phyloP scores from a whole-genome alignment of 2,888 invertebrate genomes.

The Pachycephus smyrnensis region DNA sequence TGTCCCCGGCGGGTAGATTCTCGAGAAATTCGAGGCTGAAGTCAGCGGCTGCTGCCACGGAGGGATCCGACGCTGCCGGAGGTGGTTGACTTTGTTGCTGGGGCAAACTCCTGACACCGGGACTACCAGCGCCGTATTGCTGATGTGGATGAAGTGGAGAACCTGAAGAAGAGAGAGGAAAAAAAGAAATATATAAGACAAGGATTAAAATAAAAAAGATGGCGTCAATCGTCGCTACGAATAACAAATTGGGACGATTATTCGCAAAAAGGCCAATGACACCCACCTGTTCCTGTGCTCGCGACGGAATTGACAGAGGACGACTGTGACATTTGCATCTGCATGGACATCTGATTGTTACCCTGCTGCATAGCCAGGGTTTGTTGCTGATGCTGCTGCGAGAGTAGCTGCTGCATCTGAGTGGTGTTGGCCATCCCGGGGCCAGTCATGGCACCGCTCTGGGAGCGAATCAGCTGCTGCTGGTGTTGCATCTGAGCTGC shows the following conservation, averaged over 20 bases:
- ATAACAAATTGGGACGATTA: not conserved
- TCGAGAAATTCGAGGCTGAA: slow-evolving; percentile 89
- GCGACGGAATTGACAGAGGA: slow-evolving; percentile 61
- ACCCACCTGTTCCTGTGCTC: slow-evolving; percentile 63
- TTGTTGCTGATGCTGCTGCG: slow-evolving; percentile 70
- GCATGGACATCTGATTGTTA: slow-evolving; percentile 71
- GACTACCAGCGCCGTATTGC: slow-evolving; percentile 61
- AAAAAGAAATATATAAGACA: not conserved
- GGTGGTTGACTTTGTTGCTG: slow-evolving; percentile 55
- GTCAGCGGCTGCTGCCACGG: slow-evolving; percentile 69
- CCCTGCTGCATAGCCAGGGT: slow-evolving; percentile 66
- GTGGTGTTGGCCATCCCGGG: slow-evolving; percentile 59
- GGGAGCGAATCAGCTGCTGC: slow-evolving; percentile 66
- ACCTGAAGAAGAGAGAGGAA: slow-evolving; percentile 39
- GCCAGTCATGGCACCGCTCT: slow-evolving; percentile 63
- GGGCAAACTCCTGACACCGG: slow-evolving; percentile 60
- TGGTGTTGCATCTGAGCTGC: slow-evolving; percentile 69
- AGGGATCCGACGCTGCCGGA: slow-evolving; percentile 50
- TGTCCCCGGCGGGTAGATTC: slow-evolving; percentile 81
- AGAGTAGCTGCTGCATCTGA: slow-evolving; percentile 69
- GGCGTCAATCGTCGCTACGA: too few relatives aligned
- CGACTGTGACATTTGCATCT: slow-evolving; percentile 67
- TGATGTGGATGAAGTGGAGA: slow-evolving; percentile 67
- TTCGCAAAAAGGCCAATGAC: not conserved
- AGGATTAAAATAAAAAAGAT: not conserved